Conservation (phyloP, 2,888 invertebrate genomes). For the Trachelus tabidus region DNA sequence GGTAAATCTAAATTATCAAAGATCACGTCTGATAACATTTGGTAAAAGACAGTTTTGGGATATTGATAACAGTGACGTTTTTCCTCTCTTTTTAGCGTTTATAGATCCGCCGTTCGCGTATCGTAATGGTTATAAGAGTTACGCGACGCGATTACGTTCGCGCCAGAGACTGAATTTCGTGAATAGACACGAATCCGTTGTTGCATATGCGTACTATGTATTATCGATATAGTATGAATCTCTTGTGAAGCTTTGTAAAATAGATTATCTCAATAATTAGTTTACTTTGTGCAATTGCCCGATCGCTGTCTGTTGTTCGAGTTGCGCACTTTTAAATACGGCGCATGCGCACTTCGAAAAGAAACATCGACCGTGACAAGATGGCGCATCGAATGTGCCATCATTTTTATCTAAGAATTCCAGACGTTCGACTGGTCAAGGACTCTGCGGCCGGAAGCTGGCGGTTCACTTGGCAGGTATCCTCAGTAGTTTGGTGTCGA, state of each 20-base stretch:
- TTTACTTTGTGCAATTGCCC: not conserved
- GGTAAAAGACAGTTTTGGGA: not conserved
- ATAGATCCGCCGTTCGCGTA: not conserved
- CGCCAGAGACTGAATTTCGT: not conserved
- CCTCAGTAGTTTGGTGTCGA: not conserved
- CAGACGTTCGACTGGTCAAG: not conserved
- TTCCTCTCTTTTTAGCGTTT: slow-evolving; percentile 12
- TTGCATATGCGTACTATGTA: not conserved
- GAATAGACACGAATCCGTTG: not conserved
- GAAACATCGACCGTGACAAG: not conserved
- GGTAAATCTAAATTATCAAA: slow-evolving; percentile 40
- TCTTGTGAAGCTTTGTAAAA: slow-evolving; percentile 1
- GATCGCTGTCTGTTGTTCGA: not conserved
- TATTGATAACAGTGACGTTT: slow-evolving; percentile 27
- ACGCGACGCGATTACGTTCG: not conserved
- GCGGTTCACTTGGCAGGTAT: not conserved
- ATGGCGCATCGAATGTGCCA: not conserved
- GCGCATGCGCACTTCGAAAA: not conserved
- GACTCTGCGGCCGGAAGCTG: not conserved
- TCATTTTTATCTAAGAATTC: not conserved
- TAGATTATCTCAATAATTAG: not conserved
- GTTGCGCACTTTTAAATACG: not conserved
- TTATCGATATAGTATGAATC: not conserved
- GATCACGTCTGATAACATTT: slow-evolving; percentile 24
- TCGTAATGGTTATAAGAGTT: not conserved